Conservation (phyloP, 2,888 invertebrate species). For the Pimpla rufipes region DNA sequence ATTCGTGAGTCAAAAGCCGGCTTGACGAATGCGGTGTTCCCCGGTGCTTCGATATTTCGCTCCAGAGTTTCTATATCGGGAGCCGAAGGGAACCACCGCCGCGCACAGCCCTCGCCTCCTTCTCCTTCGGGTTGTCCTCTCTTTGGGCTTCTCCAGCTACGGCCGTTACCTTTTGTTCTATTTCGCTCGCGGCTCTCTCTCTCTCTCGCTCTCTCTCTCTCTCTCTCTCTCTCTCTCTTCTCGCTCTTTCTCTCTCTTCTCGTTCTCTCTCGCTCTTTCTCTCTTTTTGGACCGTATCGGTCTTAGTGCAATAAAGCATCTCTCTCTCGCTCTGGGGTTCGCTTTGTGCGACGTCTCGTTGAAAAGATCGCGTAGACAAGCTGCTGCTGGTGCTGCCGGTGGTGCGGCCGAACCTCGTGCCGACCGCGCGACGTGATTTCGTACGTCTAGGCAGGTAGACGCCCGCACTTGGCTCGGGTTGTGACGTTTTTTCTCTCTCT, state of each 20-base stretch:
- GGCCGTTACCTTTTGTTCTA: slow-evolving; percentile 30
- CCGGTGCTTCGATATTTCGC: slow-evolving; percentile 25
- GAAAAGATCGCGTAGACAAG: background rate
- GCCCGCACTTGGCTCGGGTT: slow-evolving; percentile 1
- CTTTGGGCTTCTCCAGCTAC: background rate
- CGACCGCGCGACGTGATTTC: background rate
- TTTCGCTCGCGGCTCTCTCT: background rate
- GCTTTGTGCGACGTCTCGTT: background rate
- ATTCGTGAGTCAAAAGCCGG: background rate
- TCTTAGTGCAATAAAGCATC: too few relatives aligned
- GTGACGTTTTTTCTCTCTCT: background rate
- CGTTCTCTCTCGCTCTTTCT: background rate
- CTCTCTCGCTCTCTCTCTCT: background rate
- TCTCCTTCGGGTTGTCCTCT: slow-evolving; percentile 12
- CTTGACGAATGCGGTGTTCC: background rate
- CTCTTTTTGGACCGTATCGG: too few relatives aligned
- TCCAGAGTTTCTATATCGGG: slow-evolving; percentile 55
- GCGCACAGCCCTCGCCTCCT: background rate
- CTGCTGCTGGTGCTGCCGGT: background rate
- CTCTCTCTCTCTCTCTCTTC: background rate
- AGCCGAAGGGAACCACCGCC: slow-evolving; percentile 15
- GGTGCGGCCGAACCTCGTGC: background rate
- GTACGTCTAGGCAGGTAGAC: slow-evolving; percentile 7
- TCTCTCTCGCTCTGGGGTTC: background rate
- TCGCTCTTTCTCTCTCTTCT: background rate